Evolutionary conservation across 2,888 invertebrate genomes (phyloP).

Genomic region (Caenorhabditis becei): DNA sequence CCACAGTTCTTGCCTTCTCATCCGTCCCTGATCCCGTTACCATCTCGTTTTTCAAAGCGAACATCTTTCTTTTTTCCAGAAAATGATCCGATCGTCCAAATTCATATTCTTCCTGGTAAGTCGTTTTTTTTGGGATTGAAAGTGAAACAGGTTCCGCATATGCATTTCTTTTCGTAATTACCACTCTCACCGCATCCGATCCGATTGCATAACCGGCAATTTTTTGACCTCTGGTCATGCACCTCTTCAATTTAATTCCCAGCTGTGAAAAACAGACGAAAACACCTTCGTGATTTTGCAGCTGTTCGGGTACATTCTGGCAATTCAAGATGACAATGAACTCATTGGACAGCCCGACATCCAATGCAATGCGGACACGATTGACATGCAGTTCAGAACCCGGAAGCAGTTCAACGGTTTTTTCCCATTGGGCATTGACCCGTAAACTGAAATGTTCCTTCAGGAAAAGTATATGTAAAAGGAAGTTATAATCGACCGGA

Average conservation of each 20-base stretch:
- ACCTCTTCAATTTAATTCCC: background rate
- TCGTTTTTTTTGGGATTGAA: background rate
- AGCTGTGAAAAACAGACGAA: background rate
- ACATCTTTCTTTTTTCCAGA: constrained; percentile 5
- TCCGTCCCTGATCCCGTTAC: background rate
- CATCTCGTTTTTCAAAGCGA: background rate
- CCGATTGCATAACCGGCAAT: constrained; percentile 21
- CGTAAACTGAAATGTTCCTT: background rate
- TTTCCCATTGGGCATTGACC: background rate
- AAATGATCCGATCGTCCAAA: constrained; percentile 25
- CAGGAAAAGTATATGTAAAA: constrained; percentile 81
- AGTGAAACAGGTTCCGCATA: constrained; percentile 11
- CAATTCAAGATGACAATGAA: constrained; percentile 68
- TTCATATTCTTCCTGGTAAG: constrained; percentile 36
- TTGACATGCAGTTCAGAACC: constrained; percentile 80
- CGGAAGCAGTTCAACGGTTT: constrained; percentile 75
- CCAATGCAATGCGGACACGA: constrained; percentile 79
- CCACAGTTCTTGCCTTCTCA: background rate
- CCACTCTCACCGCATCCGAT: background rate
- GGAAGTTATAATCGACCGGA: constrained; percentile 81
- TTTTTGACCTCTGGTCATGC: constrained; percentile 15
- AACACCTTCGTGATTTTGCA: constrained; percentile 3
- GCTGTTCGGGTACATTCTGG: constrained; percentile 36
- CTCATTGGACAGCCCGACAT: constrained; percentile 79
- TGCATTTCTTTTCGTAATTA: constrained; percentile 20